A percentile compares a stretch with the other conserved stretches of the same genome.
These are phyloP conservation scores for Nasonia oneida DNA, from an alignment of 2,888 invertebrate species.

Conservation along the genomic window DNA sequence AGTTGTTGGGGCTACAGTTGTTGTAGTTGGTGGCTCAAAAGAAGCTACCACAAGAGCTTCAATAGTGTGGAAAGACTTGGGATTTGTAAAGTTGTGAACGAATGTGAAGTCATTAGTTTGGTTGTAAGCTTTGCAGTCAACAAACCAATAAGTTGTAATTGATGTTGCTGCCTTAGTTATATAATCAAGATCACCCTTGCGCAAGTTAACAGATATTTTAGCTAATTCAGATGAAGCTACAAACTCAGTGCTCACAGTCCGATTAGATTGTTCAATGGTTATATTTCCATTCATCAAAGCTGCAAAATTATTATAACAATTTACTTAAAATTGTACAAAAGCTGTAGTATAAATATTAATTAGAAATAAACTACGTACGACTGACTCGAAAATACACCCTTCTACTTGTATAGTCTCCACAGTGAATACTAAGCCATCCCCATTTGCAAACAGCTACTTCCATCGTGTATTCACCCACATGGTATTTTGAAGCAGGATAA, in stretches of 20 bases:
- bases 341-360: neutral
- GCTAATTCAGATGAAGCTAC: conserved; percentile 82
- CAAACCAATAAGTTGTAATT: conserved; percentile 88
- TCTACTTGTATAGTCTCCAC: conserved; percentile 74
- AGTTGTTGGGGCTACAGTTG: conserved; percentile 71
- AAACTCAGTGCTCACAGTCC: conserved; percentile 81
- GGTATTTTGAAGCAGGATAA: conserved; percentile 81
- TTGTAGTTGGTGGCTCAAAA: conserved; percentile 81
- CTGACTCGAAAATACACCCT: conserved; percentile 79
- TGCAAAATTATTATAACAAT: conserved; percentile 74
- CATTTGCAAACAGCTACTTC: conserved; percentile 80
- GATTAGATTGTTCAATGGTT: conserved; percentile 83
- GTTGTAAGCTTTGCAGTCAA: conserved; percentile 87
- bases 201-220: conserved; percentile 80
- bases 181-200: conserved; percentile 83
- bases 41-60: conserved; percentile 88
- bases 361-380: conserved; percentile 74
- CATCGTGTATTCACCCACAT: conserved; percentile 83
- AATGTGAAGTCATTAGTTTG: conserved; percentile 83
- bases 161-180: conserved; percentile 81
- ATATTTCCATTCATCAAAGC: conserved; percentile 86
- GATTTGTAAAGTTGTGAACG: conserved; percentile 83
- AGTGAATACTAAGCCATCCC: conserved; percentile 11
- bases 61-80: conserved; percentile 83
- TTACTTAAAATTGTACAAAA: conserved; percentile 27